Base-by-base conservation (phyloP, 1,140 invertebrate species). In the Drosophila insularis region DNA sequence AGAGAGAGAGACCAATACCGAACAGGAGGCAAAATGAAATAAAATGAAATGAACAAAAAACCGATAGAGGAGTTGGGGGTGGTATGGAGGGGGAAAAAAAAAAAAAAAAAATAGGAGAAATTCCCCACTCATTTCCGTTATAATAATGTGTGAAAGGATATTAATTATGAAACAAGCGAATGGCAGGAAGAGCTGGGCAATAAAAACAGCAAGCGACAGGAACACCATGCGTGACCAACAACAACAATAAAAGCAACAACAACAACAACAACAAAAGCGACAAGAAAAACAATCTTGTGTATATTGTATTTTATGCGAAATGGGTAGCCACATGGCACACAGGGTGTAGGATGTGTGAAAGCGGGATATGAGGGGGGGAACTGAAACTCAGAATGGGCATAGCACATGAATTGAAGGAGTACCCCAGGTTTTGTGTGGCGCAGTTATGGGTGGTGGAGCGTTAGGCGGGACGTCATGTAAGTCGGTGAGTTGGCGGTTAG, bases 101-200 rank as follows among this genome's bases (percentile, higher is more conserved):
- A 64, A 69, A 64, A 62, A 54, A 50, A 32, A 63, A 70, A 74
- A 77, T 68, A 56, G 43, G 19, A 50, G 43, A 43, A 59, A 59
- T 54, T 71, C 68, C 63, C 68, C 71, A 65, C 80, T 80, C 68
- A 77, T 87, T 89, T 84, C 77, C 84, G 77, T 89, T 80, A 84
- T 89, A 89, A 89, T 89, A 89, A 89, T 89, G 84, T 89, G 84
- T 84, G 84, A 89, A 89, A 84, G 84, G 84, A 89, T 89, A 89
- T 89, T 89, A 89, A 89, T 89, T 89, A 89, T 89, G 84, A 89
- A 89, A 89, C 77, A 89, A 89, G 84, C 80, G 70, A 89, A 75
- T 59, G 76, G 70, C 80, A 87, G 84, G 84, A 87, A 87, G 72
- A 66, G 37, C 35, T 72, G 76, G 43, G 79, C 84, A 89, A 87